phyloP scores from a whole-genome alignment of 2,113 vertebrate genomes.

The Jacana jacana region DNA sequence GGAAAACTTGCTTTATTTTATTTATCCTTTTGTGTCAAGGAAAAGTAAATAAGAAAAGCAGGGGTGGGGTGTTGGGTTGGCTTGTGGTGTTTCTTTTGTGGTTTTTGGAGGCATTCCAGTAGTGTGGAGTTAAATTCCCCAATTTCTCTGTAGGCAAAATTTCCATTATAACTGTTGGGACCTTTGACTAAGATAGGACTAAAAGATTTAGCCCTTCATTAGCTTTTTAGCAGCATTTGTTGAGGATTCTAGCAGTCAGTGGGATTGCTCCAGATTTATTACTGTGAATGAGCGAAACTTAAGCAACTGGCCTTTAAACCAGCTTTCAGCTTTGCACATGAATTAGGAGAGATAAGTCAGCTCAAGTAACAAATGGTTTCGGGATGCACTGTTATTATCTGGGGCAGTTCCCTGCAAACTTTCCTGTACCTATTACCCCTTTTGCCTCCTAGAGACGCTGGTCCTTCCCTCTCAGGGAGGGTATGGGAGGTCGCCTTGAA shows the following conservation, averaged over 20 bases:
- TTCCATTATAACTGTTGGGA: not conserved
- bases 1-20: not conserved
- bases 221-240: slow-evolving; percentile 32
- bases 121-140: not conserved
- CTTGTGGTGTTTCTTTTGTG: not conserved
- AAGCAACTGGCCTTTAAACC: slow-evolving; percentile 2
- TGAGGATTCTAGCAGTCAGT: slow-evolving; percentile 22
- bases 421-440: not conserved
- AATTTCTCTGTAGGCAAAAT: not conserved
- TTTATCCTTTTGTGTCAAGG: not conserved
- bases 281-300: not conserved
- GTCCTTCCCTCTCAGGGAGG: not conserved
- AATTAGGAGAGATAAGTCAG: not conserved
- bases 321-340: slow-evolving; percentile 5
- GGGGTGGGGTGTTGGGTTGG: not conserved
- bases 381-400: not conserved
- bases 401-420: not conserved
- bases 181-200: not conserved
- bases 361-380: not conserved
- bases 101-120: not conserved
- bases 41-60: not conserved
- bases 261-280: slow-evolving; percentile 23
- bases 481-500: not conserved
- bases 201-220: slow-evolving; percentile 1
- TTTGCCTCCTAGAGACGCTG: not conserved